Evolutionary conservation across 2,888 invertebrate genomes (phyloP), one percentile per base, ranked within the genome.

Genomic region (Lathronympha strigana): DNA sequence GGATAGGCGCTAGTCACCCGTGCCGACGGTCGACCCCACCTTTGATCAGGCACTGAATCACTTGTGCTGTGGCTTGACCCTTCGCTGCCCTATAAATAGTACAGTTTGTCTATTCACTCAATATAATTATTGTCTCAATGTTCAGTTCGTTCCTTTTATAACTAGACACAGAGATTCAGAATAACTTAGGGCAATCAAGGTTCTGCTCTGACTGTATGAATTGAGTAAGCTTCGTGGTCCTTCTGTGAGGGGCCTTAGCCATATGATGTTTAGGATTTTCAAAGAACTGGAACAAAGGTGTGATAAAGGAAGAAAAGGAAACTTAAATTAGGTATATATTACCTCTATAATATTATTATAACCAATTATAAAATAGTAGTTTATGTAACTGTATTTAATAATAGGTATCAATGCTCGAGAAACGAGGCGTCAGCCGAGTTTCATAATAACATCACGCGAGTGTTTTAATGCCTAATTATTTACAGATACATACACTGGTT

Each of bases 11-110:
- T 47, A 60, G 51, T 47, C 51, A 45, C 21, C 47, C 58, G 51
- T 45, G 40, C 19, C 28, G 43, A 57, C 43, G 57, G 57, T 31
- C 58, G 58, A 60, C 58, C 58, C 58, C 33, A 66, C 64, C 64
- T 66, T 66, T 66, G 64, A 66, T 66, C 64, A 66, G 23, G 36
- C 28, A 31, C 58, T 49, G 50, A 58, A 57, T 64, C 36, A 51
- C 51, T 61, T 43, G 57, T 57, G 57, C 36, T 33, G 45, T 36
- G 60, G 38, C 45, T 33, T 63, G 63, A 63, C 63, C 57, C 63
- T 63, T 57, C 17, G 61, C 21, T 40, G 57, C 23, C 13, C 4
- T 61, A 45, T 50, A 43, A 43, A 61, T 61, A 61, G 43, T 11
- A n/a, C 2, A 1, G 4, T 19, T 21, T 13, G 6, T 43, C 19